These are phyloP conservation scores for Nesometra sesokonis DNA, from an alignment of 35 echinoderm and acorn worm genomes.

Conservation along the genomic window DNA sequence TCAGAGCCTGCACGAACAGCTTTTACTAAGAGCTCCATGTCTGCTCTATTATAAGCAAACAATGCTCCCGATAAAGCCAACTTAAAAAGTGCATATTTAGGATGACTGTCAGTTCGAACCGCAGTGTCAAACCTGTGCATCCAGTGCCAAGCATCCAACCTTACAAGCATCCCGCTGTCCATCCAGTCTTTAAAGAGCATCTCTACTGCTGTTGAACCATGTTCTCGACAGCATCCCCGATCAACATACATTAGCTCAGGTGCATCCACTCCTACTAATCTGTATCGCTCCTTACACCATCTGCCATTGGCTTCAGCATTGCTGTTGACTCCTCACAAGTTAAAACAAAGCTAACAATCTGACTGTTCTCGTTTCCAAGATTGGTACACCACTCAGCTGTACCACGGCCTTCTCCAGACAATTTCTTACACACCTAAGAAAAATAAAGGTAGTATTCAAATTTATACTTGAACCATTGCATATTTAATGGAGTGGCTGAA, in stretches of 20 bases:
- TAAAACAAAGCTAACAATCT: conserved; percentile 17
- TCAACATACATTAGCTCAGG: conserved; percentile 41
- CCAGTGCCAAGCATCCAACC: conserved; percentile 25
- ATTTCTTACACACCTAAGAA: conserved; percentile 36
- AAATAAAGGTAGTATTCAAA: background rate
- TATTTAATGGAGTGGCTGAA: no score
- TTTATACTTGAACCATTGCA: no score
- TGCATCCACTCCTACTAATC: background rate
- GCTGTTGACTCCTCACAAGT: conserved; percentile 23
- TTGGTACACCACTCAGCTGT: conserved; percentile 44
- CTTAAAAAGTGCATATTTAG: conserved; percentile 40
- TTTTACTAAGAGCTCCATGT: conserved; percentile 31
- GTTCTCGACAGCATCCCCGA: conserved; percentile 20
- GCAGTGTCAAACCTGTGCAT: conserved; percentile 36
- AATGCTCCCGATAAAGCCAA: conserved; percentile 36
- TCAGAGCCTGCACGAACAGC: conserved; percentile 16
- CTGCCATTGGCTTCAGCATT: conserved; percentile 27
- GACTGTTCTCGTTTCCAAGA: conserved; percentile 17
- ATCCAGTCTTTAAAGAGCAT: conserved; percentile 23
- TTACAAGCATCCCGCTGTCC: conserved; percentile 22
- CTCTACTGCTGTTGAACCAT: conserved; percentile 17
- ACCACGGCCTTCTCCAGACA: conserved; percentile 23
- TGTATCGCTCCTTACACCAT: conserved; percentile 12
- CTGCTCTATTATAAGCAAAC: conserved; percentile 41
- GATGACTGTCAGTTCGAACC: conserved; percentile 22